Evolutionary conservation across 2,888 invertebrate species (phyloP).

Genomic region (Andrena fulva): DNA sequence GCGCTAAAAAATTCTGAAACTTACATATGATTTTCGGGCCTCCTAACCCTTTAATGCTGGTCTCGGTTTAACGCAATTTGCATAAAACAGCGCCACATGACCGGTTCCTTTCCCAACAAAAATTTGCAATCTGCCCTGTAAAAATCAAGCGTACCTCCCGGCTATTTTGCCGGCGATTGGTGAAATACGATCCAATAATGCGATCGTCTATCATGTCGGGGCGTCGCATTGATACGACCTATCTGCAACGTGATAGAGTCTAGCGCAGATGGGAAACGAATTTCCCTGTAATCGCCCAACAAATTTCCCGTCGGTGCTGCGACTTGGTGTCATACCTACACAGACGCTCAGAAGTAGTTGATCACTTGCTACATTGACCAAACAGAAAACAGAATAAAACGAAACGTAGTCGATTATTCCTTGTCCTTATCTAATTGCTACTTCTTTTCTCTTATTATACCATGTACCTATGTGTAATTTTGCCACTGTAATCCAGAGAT

Average conservation of each 20-base stretch:
- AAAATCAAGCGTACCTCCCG: constrained; percentile 46
- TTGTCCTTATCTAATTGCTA: no score
- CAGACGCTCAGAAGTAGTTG: no score
- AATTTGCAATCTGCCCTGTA: constrained; percentile 55
- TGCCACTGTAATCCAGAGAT: no score
- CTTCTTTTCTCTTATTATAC: no score
- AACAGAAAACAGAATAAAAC: no score
- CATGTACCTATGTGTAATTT: no score
- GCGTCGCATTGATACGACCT: constrained; percentile 49
- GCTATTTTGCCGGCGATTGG: constrained; percentile 37
- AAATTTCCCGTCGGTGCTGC: constrained; percentile 46
- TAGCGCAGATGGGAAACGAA: constrained; percentile 26
- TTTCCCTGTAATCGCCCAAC: constrained; percentile 53
- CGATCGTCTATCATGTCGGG: constrained; percentile 57
- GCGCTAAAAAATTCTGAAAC: no score
- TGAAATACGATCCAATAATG: constrained; percentile 63
- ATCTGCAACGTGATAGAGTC: constrained; percentile 37
- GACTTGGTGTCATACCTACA: constrained; percentile 28
- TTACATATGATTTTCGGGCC: no score
- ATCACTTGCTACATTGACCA: no score
- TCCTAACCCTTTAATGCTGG: neutral
- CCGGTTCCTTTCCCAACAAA: constrained; percentile 3
- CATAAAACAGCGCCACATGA: constrained; percentile 36
- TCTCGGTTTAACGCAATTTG: constrained; percentile 34
- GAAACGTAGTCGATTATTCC: no score